These are phyloP conservation scores for Enteromius anoplus DNA, from an alignment of 2,797 vertebrate genomes.

Conservation along the genomic window DNA sequence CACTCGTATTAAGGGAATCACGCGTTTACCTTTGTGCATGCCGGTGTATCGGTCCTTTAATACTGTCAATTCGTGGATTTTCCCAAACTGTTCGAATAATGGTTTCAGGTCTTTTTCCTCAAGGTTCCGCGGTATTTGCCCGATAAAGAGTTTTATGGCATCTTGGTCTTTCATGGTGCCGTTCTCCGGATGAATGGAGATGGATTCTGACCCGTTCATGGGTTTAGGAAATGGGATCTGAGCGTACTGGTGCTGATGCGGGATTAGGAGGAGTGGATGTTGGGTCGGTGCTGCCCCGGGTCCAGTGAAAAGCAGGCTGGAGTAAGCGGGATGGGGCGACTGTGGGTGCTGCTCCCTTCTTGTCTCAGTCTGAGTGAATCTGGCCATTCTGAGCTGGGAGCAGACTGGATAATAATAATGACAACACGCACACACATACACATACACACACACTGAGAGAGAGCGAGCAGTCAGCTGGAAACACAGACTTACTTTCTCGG, in stretches of 20 bases:
- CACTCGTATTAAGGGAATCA: slow-evolving; percentile 40
- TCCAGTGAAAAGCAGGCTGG: slow-evolving; percentile 88
- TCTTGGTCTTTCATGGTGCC: slow-evolving; percentile 96
- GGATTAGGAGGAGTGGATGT: slow-evolving; percentile 76
- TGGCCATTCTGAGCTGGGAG: slow-evolving; percentile 94
- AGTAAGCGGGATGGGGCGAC: slow-evolving; percentile 84
- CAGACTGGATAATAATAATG: slow-evolving; percentile 89
- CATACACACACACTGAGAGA: slow-evolving; percentile 72
- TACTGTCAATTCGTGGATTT: slow-evolving; percentile 98
- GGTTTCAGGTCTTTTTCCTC: slow-evolving; percentile 97
- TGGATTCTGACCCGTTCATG: slow-evolving; percentile 89
- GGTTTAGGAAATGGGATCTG: slow-evolving; percentile 81
- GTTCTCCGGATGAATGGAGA: slow-evolving; percentile 90
- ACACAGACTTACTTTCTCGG: slow-evolving; percentile 83
- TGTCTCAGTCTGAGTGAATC: slow-evolving; percentile 94
- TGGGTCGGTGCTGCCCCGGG: slow-evolving; percentile 79
- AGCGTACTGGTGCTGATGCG: slow-evolving; percentile 77
- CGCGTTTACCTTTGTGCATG: slow-evolving; percentile 94
- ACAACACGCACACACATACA: slow-evolving; percentile 78
- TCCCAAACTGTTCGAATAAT: slow-evolving; percentile 98
- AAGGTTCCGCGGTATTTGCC: slow-evolving; percentile 98
- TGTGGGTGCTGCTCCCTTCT: slow-evolving; percentile 87
- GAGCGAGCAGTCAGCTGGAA: slow-evolving; percentile 86
- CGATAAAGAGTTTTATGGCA: slow-evolving; percentile 99
- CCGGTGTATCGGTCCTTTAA: slow-evolving; percentile 98